phyloP scores from a whole-genome alignment of 2,888 invertebrate genomes.

The Cartodere bifasciata region DNA sequence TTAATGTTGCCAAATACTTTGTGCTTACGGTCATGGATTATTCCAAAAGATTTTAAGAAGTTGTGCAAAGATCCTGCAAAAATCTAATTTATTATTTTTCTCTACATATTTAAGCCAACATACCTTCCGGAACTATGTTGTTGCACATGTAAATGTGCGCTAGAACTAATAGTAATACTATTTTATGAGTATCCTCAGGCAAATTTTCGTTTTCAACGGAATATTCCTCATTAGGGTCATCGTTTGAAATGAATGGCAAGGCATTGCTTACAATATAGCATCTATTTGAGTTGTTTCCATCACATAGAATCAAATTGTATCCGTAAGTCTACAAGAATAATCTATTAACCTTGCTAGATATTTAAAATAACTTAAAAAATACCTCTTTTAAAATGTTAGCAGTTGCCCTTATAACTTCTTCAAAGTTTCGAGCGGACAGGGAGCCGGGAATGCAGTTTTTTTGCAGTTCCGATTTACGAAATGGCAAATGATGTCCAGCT shows the following conservation, averaged over 20 bases:
- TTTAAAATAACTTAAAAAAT: constrained; percentile 3
- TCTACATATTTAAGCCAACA: background rate
- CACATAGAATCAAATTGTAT: constrained; percentile 19
- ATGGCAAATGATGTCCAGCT: constrained; percentile 18
- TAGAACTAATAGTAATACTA: constrained; percentile 22
- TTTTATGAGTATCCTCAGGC: constrained; percentile 19
- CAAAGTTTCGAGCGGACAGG: constrained; percentile 17
- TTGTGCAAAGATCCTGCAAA: constrained; percentile 21
- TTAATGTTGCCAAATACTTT: constrained; percentile 22
- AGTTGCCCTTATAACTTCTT: constrained; percentile 18
- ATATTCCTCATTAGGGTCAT: constrained; percentile 11
- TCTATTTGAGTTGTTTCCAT: constrained; percentile 16
- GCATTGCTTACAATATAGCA: constrained; percentile 22
- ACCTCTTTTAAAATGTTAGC: constrained; percentile 19
- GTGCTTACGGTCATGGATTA: constrained; percentile 21
- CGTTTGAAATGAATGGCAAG: constrained; percentile 17
- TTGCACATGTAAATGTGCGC: constrained; percentile 24
- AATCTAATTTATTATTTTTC: background rate
- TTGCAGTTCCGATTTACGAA: constrained; percentile 20
- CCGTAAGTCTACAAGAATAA: constrained; percentile 21
- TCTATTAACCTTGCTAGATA: background rate
- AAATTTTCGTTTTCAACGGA: constrained; percentile 7
- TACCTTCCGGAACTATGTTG: constrained; percentile 21
- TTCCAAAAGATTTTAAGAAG: constrained; percentile 20
- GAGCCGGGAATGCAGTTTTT: constrained; percentile 18